These are phyloP conservation scores for Craniophora ligustri DNA, from an alignment of 2,888 invertebrate genomes.

Conservation along the genomic window DNA sequence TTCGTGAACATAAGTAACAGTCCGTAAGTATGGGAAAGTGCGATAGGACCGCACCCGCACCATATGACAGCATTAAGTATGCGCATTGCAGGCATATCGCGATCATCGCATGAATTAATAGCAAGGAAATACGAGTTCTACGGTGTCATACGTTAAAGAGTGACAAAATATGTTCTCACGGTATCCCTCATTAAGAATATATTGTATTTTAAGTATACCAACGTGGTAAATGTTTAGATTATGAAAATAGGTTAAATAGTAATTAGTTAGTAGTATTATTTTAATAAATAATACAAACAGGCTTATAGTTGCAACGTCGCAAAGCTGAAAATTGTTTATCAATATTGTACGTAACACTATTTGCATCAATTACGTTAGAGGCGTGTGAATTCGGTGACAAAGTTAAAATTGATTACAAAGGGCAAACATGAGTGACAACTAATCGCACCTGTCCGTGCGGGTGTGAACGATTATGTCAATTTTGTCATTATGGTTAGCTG, in stretches of 20 bases:
- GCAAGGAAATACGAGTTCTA: conserved; percentile 78
- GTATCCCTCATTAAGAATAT: no score
- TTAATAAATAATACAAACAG: no score
- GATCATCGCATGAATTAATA: conserved; percentile 84
- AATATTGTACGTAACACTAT: no score
- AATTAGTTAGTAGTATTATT: no score
- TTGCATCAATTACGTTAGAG: conserved; percentile 44
- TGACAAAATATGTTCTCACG: conserved; percentile 76
- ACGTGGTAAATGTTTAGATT: conserved; percentile 43
- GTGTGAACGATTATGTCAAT: conserved; percentile 74
- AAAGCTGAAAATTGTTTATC: no score
- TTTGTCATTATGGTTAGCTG: conserved; percentile 69
- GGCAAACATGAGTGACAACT: conserved; percentile 62
- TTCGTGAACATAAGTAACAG: conserved; percentile 43
- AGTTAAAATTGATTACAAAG: conserved; percentile 73
- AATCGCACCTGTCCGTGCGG: conserved; percentile 80
- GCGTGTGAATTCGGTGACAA: conserved; percentile 75
- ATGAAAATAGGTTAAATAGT: no score
- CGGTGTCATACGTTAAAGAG: conserved; percentile 79
- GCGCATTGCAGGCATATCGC: conserved; percentile 78
- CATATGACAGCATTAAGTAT: conserved; percentile 83
- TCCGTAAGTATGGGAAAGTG: conserved; percentile 73
- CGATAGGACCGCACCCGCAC: conserved; percentile 55
- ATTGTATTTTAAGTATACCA: conserved; percentile 29
- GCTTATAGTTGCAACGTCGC: no score